A percentile compares a stretch with the other conserved stretches of the same genome.
Evolutionary conservation across 1,140 invertebrate species (phyloP).

Genomic region (Cotesia vestalis): DNA sequence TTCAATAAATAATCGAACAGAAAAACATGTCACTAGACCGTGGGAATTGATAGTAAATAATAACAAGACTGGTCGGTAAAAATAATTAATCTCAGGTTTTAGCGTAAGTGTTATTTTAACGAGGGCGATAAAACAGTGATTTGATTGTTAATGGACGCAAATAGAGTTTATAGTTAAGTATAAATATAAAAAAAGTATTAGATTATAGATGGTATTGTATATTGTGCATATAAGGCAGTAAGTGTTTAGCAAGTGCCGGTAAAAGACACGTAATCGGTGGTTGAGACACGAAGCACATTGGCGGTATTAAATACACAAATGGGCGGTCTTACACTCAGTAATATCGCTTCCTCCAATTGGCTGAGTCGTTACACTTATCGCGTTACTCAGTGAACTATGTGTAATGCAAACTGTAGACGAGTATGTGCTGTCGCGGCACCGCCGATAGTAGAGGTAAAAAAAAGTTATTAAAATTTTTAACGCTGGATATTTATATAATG

Average conservation of each 20-base stretch:
- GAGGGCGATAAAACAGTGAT: no score
- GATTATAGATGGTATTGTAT: neutral
- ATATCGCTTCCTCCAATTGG: conserved; percentile 53
- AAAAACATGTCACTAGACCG: no score
- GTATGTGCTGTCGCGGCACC: neutral
- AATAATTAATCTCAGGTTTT: no score
- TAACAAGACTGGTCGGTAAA: no score
- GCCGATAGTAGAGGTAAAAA: neutral
- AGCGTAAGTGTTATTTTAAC: no score
- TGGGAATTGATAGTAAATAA: no score
- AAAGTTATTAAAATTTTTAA: conserved; percentile 12
- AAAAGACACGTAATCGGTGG: conserved; percentile 18
- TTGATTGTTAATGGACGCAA: no score
- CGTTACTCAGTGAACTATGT: conserved; percentile 40
- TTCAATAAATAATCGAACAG: no score
- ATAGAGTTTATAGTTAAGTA: no score
- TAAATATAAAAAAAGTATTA: no score
- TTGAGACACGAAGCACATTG: conserved; percentile 39
- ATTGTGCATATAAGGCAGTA: neutral
- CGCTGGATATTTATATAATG: neutral
- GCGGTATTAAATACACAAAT: conserved; percentile 51
- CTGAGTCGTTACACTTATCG: conserved; percentile 58
- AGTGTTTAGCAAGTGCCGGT: neutral
- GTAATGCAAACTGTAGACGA: conserved; percentile 19
- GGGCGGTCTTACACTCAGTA: conserved; percentile 50